Evolutionary conservation across 2,797 vertebrate species (phyloP), one percentile per base, ranked within the genome.

Genomic region (Erethizon dorsatum): DNA sequence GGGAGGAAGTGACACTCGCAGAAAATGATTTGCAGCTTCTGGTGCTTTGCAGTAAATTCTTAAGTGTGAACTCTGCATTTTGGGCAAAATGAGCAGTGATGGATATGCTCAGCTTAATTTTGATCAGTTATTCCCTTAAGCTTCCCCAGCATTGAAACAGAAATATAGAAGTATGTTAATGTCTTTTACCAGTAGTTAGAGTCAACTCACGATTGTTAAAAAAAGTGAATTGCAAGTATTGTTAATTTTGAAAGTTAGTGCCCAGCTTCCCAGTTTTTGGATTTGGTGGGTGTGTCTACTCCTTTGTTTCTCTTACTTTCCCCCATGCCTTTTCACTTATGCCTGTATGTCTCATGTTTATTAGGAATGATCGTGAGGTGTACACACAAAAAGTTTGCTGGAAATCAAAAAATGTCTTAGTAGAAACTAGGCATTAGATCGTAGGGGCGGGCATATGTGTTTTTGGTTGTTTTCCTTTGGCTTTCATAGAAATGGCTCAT

Each of bases 11-110:
- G 78, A 45, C 84, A 84, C 31, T 83, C n/a, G 65, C 88, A 90
- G 69, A 75, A 94, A 92, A 78, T 92, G 92, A 87, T 83, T 88
- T 89, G 50, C 82, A 61, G 59, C 20, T 69, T 79, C 56, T 71
- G 63, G 24, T 88, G 89, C 71, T 73, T 69, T 45, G 56, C 47
- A 52, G n/a, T 84, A 57, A 61, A 79, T 93, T 88, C 37, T 83
- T 71, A 80, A 84, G 54, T 95, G 57, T 90, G 78, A 93, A 88
- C 85, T 92, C 37, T 92, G n/a, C 4, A 24, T 96, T 54, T 89
- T 61, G 26, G 79, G 75, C 83, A 91, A 69, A 56, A 33, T 83
- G 92, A 95, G 47, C 84, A 63, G 20, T 37, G 85, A 54, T 78
- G 93, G 59, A 92, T 41, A 59, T 0, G 18, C 91, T 88, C 26